Base-by-base conservation (phyloP, 2,888 invertebrate genomes). In the Osmoderma eremita region DNA sequence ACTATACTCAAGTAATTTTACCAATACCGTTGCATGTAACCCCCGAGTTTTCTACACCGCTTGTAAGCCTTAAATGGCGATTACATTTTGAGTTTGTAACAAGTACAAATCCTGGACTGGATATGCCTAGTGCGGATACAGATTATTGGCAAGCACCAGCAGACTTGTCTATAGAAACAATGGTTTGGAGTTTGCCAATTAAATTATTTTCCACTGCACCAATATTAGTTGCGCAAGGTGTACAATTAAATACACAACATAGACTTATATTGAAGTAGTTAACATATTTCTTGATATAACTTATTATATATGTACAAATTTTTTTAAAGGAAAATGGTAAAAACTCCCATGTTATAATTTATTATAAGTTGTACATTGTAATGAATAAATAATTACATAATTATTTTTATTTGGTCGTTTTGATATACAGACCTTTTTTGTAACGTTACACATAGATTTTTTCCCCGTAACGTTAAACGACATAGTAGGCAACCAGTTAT, bases 1-100 rank as follows among this genome's bases (percentile, higher is more conserved):
- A 91, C 72, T 93, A 95, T 77, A 93, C 95, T 0, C 94, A 97
- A 78, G 86, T 98, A 63, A 68, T 68, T 71, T 84, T 99, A 39
- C 96, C 97, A 0, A 94, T 98, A 80, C 98, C 98, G 1, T 84
- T 98, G 65, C 94, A 97, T 78, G 93, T 96, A 3, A 96, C 98
- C 0, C 98, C 98, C 3, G 93, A 95, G n/a, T 99, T 99, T 83
- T 89, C 89, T 56, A 96, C 97, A 10, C 91, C 96, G 78, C 86
- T 85, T 90, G 95, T 98, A 6, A 91, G 91, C 63, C 84, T 98
- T 63, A 90, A 90, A 78, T 99, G 98, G 98, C 88, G 94, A 53
- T 85, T 99, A 24, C 98, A 98, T 82, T 98, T 99, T 82, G 98
- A 99, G 83, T 99, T 99, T 84, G 98, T 96, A 0, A 95, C 94